A percentile compares a stretch with the other conserved stretches of the same genome.
Evolutionary conservation across 2,888 invertebrate genomes (phyloP).

Genomic region (Habrosyne pyritoides): DNA sequence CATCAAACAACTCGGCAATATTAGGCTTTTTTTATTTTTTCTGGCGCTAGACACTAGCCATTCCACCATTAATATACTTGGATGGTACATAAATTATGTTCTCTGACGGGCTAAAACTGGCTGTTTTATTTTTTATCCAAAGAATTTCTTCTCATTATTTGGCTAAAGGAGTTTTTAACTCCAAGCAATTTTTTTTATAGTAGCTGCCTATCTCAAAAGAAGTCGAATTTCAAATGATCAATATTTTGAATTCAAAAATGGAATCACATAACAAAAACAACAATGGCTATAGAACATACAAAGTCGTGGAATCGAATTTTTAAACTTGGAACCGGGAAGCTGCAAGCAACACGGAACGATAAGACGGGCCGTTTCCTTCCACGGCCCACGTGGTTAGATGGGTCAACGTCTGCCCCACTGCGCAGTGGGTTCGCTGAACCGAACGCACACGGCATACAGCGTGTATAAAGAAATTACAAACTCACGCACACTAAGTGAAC

Average conservation of each 20-base stretch:
- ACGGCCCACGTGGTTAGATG: slow-evolving; percentile 69
- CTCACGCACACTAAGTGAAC: slow-evolving; percentile 19
- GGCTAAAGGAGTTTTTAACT: too few species aligned
- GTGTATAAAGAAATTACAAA: slow-evolving; percentile 7
- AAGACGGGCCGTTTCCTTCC: slow-evolving; percentile 52
- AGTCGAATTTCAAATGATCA: background rate
- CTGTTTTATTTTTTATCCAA: background rate
- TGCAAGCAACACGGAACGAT: slow-evolving; percentile 38
- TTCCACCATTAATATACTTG: background rate
- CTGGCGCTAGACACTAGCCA: background rate
- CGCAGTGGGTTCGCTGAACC: slow-evolving; percentile 71
- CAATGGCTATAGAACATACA: background rate
- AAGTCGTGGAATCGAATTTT: background rate
- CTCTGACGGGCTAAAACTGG: background rate
- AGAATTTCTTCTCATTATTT: background rate
- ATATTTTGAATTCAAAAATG: background rate
- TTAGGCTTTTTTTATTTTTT: background rate
- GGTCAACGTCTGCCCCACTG: slow-evolving; percentile 81
- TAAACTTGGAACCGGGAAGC: slow-evolving; percentile 44
- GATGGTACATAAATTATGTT: background rate
- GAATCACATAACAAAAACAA: background rate
- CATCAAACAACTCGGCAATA: background rate
- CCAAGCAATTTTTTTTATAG: background rate
- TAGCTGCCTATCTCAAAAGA: too few species aligned
- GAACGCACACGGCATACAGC: slow-evolving; percentile 23